These are phyloP conservation scores for Tyria jacobaeae DNA, from an alignment of 2,888 invertebrate genomes.

Conservation along the genomic window DNA sequence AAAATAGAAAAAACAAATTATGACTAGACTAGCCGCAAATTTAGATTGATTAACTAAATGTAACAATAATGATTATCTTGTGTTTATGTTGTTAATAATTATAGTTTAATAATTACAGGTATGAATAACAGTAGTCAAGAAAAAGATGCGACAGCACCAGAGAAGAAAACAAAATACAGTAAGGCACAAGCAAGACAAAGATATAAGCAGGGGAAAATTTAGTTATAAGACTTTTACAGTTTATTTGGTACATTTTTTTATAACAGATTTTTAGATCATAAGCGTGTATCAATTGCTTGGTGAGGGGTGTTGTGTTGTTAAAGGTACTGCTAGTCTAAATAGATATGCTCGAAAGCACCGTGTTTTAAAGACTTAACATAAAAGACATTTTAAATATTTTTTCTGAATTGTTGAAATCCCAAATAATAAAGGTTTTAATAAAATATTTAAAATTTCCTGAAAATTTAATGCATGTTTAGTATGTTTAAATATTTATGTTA, in stretches of 20 bases:
- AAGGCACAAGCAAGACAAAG: slow-evolving; percentile 92
- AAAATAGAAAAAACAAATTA: too few species aligned
- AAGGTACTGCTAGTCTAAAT: slow-evolving; percentile 42
- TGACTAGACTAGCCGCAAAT: too few species aligned
- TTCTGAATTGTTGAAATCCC: slow-evolving; percentile 32
- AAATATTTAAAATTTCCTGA: slow-evolving; percentile 52
- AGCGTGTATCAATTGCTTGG: slow-evolving; percentile 49
- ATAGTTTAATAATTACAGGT: slow-evolving; percentile 57
- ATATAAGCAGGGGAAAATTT: slow-evolving; percentile 91
- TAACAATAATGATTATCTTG: neutral
- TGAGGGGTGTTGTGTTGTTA: slow-evolving; percentile 49
- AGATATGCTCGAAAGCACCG: slow-evolving; percentile 31
- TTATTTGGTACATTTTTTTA: slow-evolving; percentile 43
- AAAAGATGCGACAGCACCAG: slow-evolving; percentile 69
- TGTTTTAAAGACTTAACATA: slow-evolving; percentile 45
- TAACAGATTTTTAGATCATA: slow-evolving; percentile 46
- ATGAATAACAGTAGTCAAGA: slow-evolving; percentile 64
- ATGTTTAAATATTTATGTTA: slow-evolving; percentile 50
- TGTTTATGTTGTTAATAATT: neutral
- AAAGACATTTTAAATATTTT: slow-evolving; percentile 47
- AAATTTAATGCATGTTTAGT: slow-evolving; percentile 52
- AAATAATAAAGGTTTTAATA: slow-evolving; percentile 47
- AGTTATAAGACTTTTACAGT: slow-evolving; percentile 60
- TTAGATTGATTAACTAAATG: neutral
- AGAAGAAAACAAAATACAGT: slow-evolving; percentile 87